phyloP scores from a whole-genome alignment of 2,888 invertebrate species.

The Drosophila paranaensis region DNA sequence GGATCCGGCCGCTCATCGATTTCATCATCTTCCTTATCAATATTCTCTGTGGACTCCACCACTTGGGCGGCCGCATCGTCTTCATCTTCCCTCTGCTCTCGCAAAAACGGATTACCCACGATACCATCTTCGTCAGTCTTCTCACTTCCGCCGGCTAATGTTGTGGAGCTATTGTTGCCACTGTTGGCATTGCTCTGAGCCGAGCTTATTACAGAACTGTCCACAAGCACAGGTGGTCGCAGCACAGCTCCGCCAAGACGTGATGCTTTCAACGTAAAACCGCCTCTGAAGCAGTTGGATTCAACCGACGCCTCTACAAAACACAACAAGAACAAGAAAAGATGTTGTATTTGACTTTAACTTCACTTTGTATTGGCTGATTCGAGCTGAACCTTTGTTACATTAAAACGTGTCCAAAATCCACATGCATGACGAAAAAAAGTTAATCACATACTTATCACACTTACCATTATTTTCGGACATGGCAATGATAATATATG shows the following conservation, averaged over 20 bases:
- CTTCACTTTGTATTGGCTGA: constrained; percentile 7
- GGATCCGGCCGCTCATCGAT: constrained; percentile 83
- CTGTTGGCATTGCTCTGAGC: constrained; percentile 40
- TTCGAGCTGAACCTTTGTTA: not conserved
- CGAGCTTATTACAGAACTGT: constrained; percentile 75
- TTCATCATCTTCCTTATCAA: constrained; percentile 71
- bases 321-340: constrained; percentile 44
- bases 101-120: constrained; percentile 81
- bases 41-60: constrained; percentile 65
- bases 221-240: constrained; percentile 81
- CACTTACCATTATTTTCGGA: constrained; percentile 84
- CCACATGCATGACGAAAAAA: not conserved
- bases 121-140: constrained; percentile 62
- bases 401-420: too few relatives aligned
- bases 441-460: not conserved
- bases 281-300: constrained; percentile 82
- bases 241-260: constrained; percentile 81
- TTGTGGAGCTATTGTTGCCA: constrained; percentile 46
- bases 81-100: constrained; percentile 77
- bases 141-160: constrained; percentile 47
- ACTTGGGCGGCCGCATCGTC: constrained; percentile 53
- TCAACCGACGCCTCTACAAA: constrained; percentile 83
- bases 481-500: constrained; percentile 66
- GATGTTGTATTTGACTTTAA: constrained; percentile 22
- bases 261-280: constrained; percentile 79